Evolutionary conservation across 1,140 invertebrate genomes (phyloP).

Genomic region (Lucilia sericata): DNA sequence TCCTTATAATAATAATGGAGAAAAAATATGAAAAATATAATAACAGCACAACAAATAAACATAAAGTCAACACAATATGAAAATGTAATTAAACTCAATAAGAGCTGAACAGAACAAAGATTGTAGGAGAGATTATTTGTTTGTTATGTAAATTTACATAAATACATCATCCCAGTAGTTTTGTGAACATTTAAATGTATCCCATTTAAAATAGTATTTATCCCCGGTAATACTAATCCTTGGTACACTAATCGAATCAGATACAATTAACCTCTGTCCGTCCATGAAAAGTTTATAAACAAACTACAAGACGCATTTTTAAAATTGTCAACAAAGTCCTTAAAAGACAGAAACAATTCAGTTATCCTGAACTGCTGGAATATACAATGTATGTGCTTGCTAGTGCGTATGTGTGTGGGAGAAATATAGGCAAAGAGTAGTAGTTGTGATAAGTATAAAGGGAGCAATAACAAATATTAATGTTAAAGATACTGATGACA

Average conservation of each 20-base stretch:
- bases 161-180: neutral
- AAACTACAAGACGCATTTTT: too few relatives aligned
- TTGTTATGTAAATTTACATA: neutral
- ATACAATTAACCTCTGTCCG: too few relatives aligned
- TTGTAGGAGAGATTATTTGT: neutral
- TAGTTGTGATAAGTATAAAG: neutral
- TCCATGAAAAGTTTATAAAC: too few relatives aligned
- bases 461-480: neutral
- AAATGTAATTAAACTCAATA: conserved; percentile 40
- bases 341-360: too few relatives aligned
- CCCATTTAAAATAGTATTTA: too few relatives aligned
- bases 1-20: too few relatives aligned
- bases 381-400: neutral
- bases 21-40: neutral
- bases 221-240: too few relatives aligned
- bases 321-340: too few relatives aligned
- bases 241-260: too few relatives aligned
- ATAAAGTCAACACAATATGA: conserved; percentile 42
- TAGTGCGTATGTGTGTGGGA: neutral
- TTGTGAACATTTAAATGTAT: too few relatives aligned
- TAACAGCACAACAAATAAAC: conserved; percentile 2
- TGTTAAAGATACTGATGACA: conserved; percentile 41
- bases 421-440: neutral
- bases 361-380: neutral
- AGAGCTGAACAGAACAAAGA: neutral